A percentile compares a stretch with the other conserved stretches of the same genome.
Evolutionary conservation across 2,797 vertebrate species (phyloP).

Genomic region (Botia kubotai): DNA sequence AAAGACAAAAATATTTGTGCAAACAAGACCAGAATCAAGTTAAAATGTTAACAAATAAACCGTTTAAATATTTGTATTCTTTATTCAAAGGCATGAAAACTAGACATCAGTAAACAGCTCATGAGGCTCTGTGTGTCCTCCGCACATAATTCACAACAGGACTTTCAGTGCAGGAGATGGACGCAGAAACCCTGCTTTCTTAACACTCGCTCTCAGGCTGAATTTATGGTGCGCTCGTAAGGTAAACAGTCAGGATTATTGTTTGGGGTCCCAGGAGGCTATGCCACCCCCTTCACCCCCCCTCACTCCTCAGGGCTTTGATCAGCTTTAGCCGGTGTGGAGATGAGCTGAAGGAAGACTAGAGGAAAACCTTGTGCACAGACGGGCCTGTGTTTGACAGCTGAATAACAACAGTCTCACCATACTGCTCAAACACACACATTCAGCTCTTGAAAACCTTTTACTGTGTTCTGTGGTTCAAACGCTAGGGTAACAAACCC

Average conservation of each 20-base stretch:
- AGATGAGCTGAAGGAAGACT: slow-evolving; percentile 48
- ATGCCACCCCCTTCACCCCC: not conserved
- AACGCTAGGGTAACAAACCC: slow-evolving; percentile 54
- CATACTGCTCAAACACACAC: slow-evolving; percentile 44
- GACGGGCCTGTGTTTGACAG: slow-evolving; percentile 67
- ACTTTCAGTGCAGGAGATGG: slow-evolving; percentile 22
- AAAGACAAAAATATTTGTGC: not conserved
- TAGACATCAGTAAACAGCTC: not conserved
- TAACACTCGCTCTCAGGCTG: slow-evolving; percentile 16
- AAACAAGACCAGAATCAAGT: not conserved
- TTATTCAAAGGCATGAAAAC: slow-evolving; percentile 5
- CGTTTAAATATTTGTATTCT: slow-evolving; percentile 14
- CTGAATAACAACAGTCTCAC: slow-evolving; percentile 62
- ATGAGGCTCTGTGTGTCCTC: slow-evolving; percentile 14
- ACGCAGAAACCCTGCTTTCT: slow-evolving; percentile 48
- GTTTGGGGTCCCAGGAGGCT: slow-evolving; percentile 58
- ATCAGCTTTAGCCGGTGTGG: slow-evolving; percentile 55
- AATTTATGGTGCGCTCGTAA: slow-evolving; percentile 59
- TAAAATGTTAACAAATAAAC: not conserved
- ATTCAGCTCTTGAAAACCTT: slow-evolving; percentile 40
- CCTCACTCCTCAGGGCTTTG: slow-evolving; percentile 55
- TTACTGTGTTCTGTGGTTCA: slow-evolving; percentile 27
- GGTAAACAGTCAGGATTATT: slow-evolving; percentile 61
- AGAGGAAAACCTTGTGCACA: slow-evolving; percentile 51
- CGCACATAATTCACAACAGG: slow-evolving; percentile 33